These are phyloP conservation scores for Trachelus iudaicus DNA, from an alignment of 2,888 invertebrate genomes.

Conservation along the genomic window DNA sequence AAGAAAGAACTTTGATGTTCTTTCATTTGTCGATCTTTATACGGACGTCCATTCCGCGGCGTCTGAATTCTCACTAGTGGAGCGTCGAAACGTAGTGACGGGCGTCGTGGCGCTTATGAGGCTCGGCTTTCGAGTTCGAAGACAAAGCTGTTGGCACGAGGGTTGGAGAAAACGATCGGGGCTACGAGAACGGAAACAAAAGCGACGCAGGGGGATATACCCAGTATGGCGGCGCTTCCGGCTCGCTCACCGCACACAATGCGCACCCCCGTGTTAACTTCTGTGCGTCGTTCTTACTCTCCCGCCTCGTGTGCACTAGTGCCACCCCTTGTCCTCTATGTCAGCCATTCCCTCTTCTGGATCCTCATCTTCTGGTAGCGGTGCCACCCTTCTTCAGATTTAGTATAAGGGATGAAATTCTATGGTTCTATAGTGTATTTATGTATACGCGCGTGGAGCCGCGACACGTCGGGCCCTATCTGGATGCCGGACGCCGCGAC, in stretches of 20 bases:
- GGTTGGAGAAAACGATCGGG: slow-evolving; percentile 45
- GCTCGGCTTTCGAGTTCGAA: slow-evolving; percentile 6
- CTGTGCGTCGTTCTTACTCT: slow-evolving; percentile 28
- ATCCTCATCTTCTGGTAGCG: slow-evolving; percentile 16
- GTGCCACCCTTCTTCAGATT: not conserved
- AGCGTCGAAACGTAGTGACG: slow-evolving; percentile 9
- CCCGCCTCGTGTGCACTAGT: not conserved
- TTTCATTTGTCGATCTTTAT: not conserved
- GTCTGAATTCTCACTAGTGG: not conserved
- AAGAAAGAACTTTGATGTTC: not conserved
- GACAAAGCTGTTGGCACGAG: slow-evolving; percentile 5
- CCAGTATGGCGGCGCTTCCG: slow-evolving; percentile 65
- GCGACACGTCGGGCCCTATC: not conserved
- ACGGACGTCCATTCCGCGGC: slow-evolving; percentile 9
- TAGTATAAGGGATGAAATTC: not conserved
- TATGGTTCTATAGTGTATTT: not conserved
- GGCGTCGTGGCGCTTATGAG: not conserved
- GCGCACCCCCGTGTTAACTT: slow-evolving; percentile 59
- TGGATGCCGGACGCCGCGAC: not conserved
- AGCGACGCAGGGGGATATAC: slow-evolving; percentile 49
- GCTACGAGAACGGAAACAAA: slow-evolving; percentile 54
- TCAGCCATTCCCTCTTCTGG: slow-evolving; percentile 22
- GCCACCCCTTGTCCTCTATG: slow-evolving; percentile 12
- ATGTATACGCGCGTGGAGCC: not conserved
- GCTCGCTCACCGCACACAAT: slow-evolving; percentile 65